phyloP scores from a whole-genome alignment of 53 echinoderm and acorn worm genomes.

The Holothuria leucospilota region DNA sequence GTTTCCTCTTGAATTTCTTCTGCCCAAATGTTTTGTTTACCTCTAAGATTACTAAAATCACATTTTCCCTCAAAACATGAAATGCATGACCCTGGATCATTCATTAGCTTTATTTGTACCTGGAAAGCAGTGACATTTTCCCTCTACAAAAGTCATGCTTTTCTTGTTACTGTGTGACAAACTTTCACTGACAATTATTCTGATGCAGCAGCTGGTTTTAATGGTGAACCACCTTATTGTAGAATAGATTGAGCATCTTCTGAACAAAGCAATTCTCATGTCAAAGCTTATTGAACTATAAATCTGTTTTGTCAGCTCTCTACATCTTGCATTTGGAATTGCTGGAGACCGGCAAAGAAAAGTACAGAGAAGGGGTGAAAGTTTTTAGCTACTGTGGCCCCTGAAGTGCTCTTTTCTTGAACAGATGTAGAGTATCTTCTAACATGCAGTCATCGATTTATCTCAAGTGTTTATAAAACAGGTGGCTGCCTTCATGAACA shows the following conservation, averaged over 20 bases:
- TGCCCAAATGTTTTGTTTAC: too few species aligned
- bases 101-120: background rate
- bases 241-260: background rate
- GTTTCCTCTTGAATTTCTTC: too few species aligned
- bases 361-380: constrained; percentile 1
- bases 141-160: background rate
- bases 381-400: background rate
- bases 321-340: too few species aligned
- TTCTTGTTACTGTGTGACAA: background rate
- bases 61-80: too few species aligned
- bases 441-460: background rate
- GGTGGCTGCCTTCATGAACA: constrained; percentile 11
- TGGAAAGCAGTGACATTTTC: background rate
- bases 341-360: background rate
- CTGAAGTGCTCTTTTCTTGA: background rate
- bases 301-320: background rate
- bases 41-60: too few species aligned
- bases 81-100: too few species aligned
- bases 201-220: background rate
- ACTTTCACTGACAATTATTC: background rate
- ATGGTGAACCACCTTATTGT: background rate
- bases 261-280: background rate
- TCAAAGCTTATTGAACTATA: background rate
- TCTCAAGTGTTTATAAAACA: constrained; percentile 6
- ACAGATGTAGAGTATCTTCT: constrained; percentile 6